A percentile compares a stretch with the other conserved stretches of the same genome.
phyloP scores from a whole-genome alignment of 2,797 vertebrate species.

The Rhynchonycteris naso region DNA sequence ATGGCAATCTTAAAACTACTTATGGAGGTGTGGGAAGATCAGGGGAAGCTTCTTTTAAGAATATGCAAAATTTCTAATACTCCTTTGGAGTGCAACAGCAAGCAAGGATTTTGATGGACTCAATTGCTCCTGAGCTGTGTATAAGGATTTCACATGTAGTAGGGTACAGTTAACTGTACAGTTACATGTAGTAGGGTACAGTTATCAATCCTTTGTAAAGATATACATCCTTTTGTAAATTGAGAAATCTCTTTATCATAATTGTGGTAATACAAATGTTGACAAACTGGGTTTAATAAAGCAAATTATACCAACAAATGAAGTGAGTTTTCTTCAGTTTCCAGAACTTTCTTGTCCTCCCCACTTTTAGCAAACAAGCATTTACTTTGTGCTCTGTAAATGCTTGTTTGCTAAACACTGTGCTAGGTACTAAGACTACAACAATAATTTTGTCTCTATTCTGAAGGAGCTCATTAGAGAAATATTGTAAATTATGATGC shows the following conservation, averaged over 20 bases:
- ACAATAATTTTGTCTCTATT: background rate
- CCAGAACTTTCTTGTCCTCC: background rate
- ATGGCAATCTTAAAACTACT: background rate
- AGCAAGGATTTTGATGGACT: slow-evolving; percentile 17
- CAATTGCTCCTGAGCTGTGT: background rate
- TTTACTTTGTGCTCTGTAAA: background rate
- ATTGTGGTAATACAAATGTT: background rate
- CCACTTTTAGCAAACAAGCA: background rate
- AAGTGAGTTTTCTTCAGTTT: slow-evolving; percentile 28
- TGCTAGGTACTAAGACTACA: background rate
- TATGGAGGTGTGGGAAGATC: background rate
- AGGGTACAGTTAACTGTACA: background rate
- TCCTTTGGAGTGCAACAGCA: slow-evolving; percentile 48
- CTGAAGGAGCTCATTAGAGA: background rate
- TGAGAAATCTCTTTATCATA: slow-evolving; percentile 38
- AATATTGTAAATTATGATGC: background rate
- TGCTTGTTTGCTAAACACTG: no score
- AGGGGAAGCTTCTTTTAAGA: background rate
- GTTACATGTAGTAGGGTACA: background rate
- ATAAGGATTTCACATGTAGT: slow-evolving; percentile 23
- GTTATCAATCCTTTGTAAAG: slow-evolving; percentile 20
- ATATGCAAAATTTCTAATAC: slow-evolving; percentile 13
- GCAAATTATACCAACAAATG: background rate
- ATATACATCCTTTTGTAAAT: slow-evolving; percentile 21
- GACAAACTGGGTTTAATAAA: slow-evolving; percentile 57